Base-by-base conservation (phyloP, 2,888 invertebrate genomes). In the Petrolisthes cinctipes region DNA sequence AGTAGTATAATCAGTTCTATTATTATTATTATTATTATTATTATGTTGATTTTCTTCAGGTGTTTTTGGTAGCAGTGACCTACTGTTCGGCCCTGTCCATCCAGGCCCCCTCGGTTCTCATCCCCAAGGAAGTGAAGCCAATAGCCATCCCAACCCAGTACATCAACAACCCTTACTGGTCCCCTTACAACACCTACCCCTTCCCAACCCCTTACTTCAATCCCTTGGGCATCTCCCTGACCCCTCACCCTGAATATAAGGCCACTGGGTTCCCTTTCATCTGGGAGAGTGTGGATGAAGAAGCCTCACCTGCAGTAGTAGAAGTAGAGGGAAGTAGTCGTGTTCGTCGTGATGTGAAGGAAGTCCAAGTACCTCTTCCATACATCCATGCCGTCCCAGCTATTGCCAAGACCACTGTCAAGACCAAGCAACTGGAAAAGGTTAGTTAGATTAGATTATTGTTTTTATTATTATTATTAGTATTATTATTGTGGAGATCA, bases 301-400 rank as follows among this genome's bases (percentile, higher is more conserved):
- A 17, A 17, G 61, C 17, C 0, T 11, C 83, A 4, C 37, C 61
- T 51, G 79, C 66, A 4, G 75, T 37, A 23, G 61, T 68, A 53
- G 85, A 66, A 20, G 85, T 68, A 20, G 86, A 80, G 11, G 78
- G 76, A 7, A 66, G 53, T 2, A 37, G 82, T 66, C 81, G 85
- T 68, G 73, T 81, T 17, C 82, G 80, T 14, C 79, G 85, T 57
- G 85, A 68, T 14, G 86, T 79, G 66, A 53, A 82, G 75, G 23
- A 56, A 56, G 57, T 80, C 9, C 56, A 57, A 9, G 80, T 85
- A 51, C 83, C 83, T 20, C 79, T 86, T 17, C 86, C 86, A 5
- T 80, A 85, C 85, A 56, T 86, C 14, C 89, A 85, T 20, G 89
- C 86, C 57, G 81, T 89, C n/a, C 83, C 85, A 17, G 54, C 85